Evolutionary conservation across 2,888 invertebrate genomes (phyloP), one percentile per base, ranked within the genome.

Genomic region (Ypsolopha scabrella): DNA sequence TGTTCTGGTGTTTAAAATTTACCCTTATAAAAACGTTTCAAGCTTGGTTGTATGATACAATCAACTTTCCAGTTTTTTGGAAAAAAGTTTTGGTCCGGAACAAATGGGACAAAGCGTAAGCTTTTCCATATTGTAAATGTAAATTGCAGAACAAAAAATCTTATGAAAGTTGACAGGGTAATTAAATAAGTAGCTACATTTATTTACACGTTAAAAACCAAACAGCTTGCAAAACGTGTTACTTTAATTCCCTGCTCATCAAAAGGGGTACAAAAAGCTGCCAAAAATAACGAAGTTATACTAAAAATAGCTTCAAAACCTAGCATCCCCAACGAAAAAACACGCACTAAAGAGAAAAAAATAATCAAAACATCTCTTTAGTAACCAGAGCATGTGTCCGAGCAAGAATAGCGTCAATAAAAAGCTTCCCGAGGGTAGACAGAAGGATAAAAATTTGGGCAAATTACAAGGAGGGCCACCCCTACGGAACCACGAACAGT

Each of bases 391-490:
- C 63, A 64, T 67, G 71, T 73, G 70, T 67, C 62, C 57, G 62
- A 41, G 56, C 54, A 52, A 62, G 63, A 63, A 66, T 65, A 61
- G 65, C 63, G 64, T 65, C 67, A 64, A 70, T 74, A 73, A 75
- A 73, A 70, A 68, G 63, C 63, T 62, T 58, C 58, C 64, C 66
- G 36, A 43, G 54, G 41, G 50, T n/a, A 14, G 37, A 37, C n/a
- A 41, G 13, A 51, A 73, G 83, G 80, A 75, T 79, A 80, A 81
- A 83, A 85, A 80, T 81, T 83, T 78, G 79, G 72, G 72, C 67
- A 82, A 81, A 85, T 86, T 85, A 86, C 86, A 83, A 82, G 81
- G 76, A 76, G 67, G 69, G 71, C 75, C 76, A 81, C 83, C 85
- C 70, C 35, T 41, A 6, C 33, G 68, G 62, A 59, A 60, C 57